phyloP scores from a whole-genome alignment of 2,113 vertebrate genomes.

The Hyaena hyaena region DNA sequence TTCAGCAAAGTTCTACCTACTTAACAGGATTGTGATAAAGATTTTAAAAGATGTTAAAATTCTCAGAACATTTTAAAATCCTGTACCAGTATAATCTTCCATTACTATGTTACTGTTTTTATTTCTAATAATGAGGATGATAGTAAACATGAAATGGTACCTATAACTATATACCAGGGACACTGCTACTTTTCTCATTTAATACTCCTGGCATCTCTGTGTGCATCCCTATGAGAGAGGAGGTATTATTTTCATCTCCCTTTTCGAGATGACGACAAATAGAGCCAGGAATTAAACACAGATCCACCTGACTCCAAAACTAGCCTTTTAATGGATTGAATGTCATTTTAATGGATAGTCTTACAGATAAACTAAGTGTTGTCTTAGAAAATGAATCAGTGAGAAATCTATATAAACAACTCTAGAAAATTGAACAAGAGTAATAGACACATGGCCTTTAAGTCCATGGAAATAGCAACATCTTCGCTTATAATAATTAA shows the following conservation, averaged over 20 bases:
- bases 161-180: background rate
- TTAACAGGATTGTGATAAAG: background rate
- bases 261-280: background rate
- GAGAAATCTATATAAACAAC: background rate
- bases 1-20: background rate
- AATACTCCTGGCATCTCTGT: background rate
- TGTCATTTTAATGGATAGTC: background rate
- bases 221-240: background rate
- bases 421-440: background rate
- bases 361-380: background rate
- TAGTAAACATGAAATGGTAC: background rate
- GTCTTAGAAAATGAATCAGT: background rate
- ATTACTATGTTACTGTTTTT: background rate
- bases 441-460: background rate
- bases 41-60: background rate
- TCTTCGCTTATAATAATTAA: background rate
- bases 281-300: background rate
- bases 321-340: background rate
- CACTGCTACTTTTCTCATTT: background rate
- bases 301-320: background rate
- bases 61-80: background rate
- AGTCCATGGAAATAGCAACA: background rate
- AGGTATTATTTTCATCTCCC: background rate
- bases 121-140: constrained; percentile 3
- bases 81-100: background rate